Base-by-base conservation (phyloP, 2,797 vertebrate genomes). In the Arnoldichthys spilopterus region DNA sequence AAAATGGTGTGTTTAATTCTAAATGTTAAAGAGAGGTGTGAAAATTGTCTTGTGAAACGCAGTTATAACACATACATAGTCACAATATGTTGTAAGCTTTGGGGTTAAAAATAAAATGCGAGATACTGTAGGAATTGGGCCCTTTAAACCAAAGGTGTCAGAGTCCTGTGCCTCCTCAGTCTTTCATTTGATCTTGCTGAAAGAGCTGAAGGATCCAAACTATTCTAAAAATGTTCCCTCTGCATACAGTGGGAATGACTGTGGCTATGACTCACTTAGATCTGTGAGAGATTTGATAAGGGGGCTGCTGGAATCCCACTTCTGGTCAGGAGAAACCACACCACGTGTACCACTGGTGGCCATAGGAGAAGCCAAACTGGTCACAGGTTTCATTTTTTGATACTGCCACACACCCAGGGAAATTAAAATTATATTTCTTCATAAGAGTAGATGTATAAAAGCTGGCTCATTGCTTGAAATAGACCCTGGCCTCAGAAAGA, bases 251-350 rank as follows among this genome's bases (percentile, higher is more conserved):
- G 24, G 67, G 64, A 69, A 28, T 56, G 49, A 68, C 67, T 34
- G 0, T 51, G 40, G 1, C 4, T 9, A 73, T 58, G 69, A 66
- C 58, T 81, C 64, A 64, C 62, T 43, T 26, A 61, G 64, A 47
- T 51, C 20, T 63, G 72, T 26, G 32, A 74, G 64, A 24, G 20
- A 51, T 71, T 61, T 76, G 78, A 83, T 40, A 74, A 26, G 26
- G 54, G 11, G 20, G 26, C 34, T 54, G 63, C 72, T 71, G 32
- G 53, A 83, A 74, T 79, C n/a, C 3, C 22, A 64, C 58, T 11
- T 67, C 15, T 26, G 71, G 15, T 66, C 40, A 18, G 70, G 45
- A 34, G 58, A 78, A 26, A 62, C 77, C 56, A 64, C 70, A 26
- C 45, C 47, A 77, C 58, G 69, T 73, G 74, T 9, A 9, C 74